Conservation (phyloP, 2,888 invertebrate genomes). For the Siphonodentalium dalli region DNA sequence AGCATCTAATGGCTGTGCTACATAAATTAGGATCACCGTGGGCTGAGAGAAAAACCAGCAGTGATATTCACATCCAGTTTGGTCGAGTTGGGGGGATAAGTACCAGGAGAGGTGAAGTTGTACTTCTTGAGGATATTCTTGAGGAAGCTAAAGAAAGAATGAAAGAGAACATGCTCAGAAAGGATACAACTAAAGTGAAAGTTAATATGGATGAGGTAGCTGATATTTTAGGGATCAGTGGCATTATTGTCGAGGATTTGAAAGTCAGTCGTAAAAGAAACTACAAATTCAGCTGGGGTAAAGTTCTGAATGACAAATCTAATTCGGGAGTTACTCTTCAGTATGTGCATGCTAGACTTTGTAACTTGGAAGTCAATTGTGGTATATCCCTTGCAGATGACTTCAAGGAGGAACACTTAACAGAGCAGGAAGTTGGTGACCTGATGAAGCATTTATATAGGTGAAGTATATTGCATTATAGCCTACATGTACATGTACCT, state of each 20-base stretch:
- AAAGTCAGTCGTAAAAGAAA: slow-evolving; percentile 80
- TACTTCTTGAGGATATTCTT: slow-evolving; percentile 87
- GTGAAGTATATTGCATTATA: no score
- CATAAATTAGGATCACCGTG: slow-evolving; percentile 38
- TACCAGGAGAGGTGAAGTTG: slow-evolving; percentile 83
- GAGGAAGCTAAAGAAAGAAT: slow-evolving; percentile 76
- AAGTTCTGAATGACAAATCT: slow-evolving; percentile 72
- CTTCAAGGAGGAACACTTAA: no score
- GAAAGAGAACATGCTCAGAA: slow-evolving; percentile 22
- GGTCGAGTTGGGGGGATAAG: slow-evolving; percentile 93
- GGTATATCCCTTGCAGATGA: no score
- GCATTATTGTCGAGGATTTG: slow-evolving; percentile 86
- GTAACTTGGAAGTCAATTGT: no score
- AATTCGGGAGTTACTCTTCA: slow-evolving; percentile 90
- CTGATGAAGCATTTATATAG: no score
- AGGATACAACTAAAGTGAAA: slow-evolving; percentile 73
- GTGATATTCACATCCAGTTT: slow-evolving; percentile 76
- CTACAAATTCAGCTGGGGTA: slow-evolving; percentile 87
- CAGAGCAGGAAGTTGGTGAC: no score
- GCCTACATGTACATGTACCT: no score
- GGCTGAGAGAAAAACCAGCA: slow-evolving; percentile 37
- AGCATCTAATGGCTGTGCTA: slow-evolving; percentile 64
- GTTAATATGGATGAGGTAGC: slow-evolving; percentile 71
- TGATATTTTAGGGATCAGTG: slow-evolving; percentile 83
- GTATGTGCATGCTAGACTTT: slow-evolving; percentile 87